Conservation (phyloP, 1,140 invertebrate species). For the Spodoptera frugiperda region DNA sequence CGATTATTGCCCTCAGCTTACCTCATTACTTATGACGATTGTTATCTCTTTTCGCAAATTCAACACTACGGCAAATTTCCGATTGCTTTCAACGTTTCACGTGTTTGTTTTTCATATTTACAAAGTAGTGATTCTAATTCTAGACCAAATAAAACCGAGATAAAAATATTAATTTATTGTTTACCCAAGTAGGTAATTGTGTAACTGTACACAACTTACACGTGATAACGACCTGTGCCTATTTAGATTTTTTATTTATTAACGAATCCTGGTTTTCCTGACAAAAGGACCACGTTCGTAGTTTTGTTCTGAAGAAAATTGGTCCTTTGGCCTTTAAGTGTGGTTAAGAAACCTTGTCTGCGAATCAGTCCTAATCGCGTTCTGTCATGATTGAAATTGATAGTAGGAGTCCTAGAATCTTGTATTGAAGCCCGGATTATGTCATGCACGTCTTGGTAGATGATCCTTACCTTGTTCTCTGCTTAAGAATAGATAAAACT, state of each 20-base stretch:
- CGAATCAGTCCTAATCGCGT: not conserved
- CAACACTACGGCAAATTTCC: conserved; percentile 16
- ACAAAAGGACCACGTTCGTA: not conserved
- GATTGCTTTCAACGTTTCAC: not conserved
- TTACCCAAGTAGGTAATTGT: conserved; percentile 2
- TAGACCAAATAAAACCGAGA: not conserved
- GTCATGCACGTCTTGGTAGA: not conserved
- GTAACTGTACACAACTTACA: conserved; percentile 10
- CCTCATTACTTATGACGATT: too few relatives aligned
- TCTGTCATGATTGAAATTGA: conserved; percentile 27
- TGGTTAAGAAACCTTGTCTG: not conserved
- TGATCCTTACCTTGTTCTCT: not conserved
- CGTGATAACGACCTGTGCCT: not conserved
- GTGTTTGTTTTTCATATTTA: conserved; percentile 21
- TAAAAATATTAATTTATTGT: conserved; percentile 5
- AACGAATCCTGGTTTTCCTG: not conserved
- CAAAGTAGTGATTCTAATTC: not conserved
- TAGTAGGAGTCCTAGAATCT: conserved; percentile 7
- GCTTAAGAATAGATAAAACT: not conserved
- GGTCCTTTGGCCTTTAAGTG: not conserved
- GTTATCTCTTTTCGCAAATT: not conserved
- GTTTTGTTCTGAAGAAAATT: not conserved
- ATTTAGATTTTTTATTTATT: too few relatives aligned
- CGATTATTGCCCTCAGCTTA: too few relatives aligned
- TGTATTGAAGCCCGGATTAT: not conserved